Evolutionary conservation across 2,113 vertebrate species (phyloP), one percentile per base, ranked within the genome.

Genomic region (Conger conger): DNA sequence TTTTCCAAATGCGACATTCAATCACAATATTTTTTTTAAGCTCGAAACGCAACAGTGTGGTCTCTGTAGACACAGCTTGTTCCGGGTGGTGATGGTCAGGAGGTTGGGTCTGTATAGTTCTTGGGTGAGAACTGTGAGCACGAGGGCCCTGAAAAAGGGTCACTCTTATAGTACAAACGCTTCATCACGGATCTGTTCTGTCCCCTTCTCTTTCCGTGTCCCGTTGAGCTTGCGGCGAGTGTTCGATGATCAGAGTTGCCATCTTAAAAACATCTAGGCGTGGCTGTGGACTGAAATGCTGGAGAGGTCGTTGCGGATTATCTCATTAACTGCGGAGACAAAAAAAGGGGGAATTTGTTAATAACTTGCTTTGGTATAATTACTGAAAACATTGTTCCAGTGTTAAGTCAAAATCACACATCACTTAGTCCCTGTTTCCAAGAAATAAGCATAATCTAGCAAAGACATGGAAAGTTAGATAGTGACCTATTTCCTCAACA

Each of bases 221-320:
- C 38, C 77, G 42, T 33, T 54, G 50, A 33, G 57, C 80, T 88
- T 42, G 38, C 23, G 45, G 83, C 23, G 15, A 45, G 30, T 17
- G 36, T 76, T 77, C 40, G 15, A 42, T 35, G 68, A 63, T 36
- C 33, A 1, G 0, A 76, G 54, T 42, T 33, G 40, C 40, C 27
- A 37, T 68, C 63, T n/a, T 13, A 17, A 30, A 79, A 30, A 79
- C 20, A 15, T 88, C 93, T 95, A 94, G 13, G 95, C 91, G 60
- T 95, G 94, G 86, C 91, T 91, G 88, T 96, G 96, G 89, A 95
- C 92, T 57, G 90, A 96, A 89, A 96, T 96, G 94, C 96, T 94
- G 94, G 97, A 99, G 87, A 99, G 96, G 94, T 99, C 98, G 17
- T 99, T 99, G 86, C 96, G 94, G 93, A 99, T 99, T 84, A 99